Conservation (phyloP, 2,797 vertebrate genomes). For the Schizothorax lantsangensis region DNA sequence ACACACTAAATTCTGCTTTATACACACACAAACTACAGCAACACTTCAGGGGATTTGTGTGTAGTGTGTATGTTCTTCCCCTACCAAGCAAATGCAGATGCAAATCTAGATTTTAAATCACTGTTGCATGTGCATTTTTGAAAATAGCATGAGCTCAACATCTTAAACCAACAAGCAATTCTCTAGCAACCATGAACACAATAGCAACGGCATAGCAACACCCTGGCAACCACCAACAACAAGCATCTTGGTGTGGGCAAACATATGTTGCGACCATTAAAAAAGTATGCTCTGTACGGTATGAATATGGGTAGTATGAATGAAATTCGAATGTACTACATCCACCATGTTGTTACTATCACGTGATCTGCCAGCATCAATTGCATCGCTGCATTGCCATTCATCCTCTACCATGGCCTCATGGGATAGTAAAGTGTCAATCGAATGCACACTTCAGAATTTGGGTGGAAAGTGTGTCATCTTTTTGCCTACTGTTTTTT, state of each 20-base stretch:
- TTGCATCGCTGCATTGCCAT: too few relatives aligned
- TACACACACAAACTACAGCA: constrained; percentile 39
- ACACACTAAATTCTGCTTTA: constrained; percentile 37
- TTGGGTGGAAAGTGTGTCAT: background rate
- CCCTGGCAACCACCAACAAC: background rate
- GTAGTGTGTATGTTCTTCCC: background rate
- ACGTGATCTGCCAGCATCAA: too few relatives aligned
- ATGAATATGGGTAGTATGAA: background rate
- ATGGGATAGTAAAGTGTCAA: background rate
- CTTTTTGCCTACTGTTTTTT: background rate
- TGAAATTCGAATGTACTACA: background rate
- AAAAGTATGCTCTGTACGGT: background rate
- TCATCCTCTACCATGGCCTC: background rate
- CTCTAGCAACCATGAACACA: background rate
- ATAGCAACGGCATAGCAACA: background rate
- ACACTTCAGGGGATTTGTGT: constrained; percentile 17
- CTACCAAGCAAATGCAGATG: background rate
- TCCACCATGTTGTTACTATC: too few relatives aligned
- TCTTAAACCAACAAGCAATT: too few relatives aligned
- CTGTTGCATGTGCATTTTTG: background rate
- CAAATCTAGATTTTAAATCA: background rate
- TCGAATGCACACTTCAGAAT: background rate
- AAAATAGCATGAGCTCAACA: background rate
- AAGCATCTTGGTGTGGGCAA: background rate
- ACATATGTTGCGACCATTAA: background rate